A percentile compares a stretch with the other conserved stretches of the same genome.
Conservation (phyloP, 2,797 vertebrate species). For the Eutrigla gurnardus region DNA sequence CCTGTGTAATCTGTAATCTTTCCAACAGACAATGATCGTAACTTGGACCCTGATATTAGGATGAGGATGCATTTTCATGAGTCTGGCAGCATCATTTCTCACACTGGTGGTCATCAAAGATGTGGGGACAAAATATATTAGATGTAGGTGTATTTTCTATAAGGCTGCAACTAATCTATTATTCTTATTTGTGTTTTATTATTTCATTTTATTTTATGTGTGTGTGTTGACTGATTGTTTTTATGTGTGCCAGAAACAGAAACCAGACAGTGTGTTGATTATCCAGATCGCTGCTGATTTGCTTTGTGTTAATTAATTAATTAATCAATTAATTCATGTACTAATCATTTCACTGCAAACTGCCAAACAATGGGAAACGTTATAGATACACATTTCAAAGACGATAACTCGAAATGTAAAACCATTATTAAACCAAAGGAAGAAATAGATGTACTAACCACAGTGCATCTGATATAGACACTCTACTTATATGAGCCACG, state of each 20-base stretch:
- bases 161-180: conserved; percentile 11
- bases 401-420: background rate
- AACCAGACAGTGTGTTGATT: background rate
- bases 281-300: background rate
- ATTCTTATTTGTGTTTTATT: too few species aligned
- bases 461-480: too few species aligned
- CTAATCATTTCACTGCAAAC: background rate
- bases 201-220: too few species aligned
- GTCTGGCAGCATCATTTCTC: conserved; percentile 21
- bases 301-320: background rate
- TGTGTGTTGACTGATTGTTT: background rate
- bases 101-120: conserved; percentile 14
- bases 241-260: background rate
- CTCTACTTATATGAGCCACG: too few species aligned
- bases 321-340: background rate
- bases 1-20: background rate
- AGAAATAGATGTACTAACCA: too few species aligned
- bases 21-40: conserved; percentile 8
- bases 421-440: background rate
- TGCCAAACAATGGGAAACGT: background rate
- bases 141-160: conserved; percentile 20
- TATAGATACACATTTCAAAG: background rate
- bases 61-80: conserved; percentile 18
- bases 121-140: conserved; percentile 13
- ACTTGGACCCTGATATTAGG: background rate